Percentiles rank a stretch among this genome's conserved stretches.
Evolutionary conservation across 2,888 invertebrate genomes (phyloP).

Genomic region (Nasonovia ribisnigri): DNA sequence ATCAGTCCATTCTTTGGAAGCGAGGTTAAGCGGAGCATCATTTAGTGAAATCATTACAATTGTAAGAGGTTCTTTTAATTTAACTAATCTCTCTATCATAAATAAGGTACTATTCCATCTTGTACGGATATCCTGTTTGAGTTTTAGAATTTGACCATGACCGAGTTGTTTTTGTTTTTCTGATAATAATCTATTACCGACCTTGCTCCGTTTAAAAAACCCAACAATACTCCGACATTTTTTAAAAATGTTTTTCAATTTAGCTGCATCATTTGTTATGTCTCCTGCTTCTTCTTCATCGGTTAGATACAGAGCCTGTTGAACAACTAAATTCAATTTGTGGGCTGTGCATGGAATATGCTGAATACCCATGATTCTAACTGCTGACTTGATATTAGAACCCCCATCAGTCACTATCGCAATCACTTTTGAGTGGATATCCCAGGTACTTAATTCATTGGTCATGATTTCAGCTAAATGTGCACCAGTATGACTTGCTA

Average conservation of each 20-base stretch:
- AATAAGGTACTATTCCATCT: too few species aligned
- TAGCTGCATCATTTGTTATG: not conserved
- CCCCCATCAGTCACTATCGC: not conserved
- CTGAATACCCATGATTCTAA: not conserved
- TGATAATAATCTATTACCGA: not conserved
- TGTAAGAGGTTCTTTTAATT: too few species aligned
- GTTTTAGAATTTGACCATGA: constrained; percentile 64
- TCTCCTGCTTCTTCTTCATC: not conserved
- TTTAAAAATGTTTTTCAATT: not conserved
- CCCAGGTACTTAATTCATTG: not conserved
- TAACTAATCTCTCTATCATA: not conserved
- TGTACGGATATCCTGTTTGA: too few species aligned
- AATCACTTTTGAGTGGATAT: not conserved
- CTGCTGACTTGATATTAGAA: not conserved
- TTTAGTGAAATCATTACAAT: too few species aligned
- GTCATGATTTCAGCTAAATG: not conserved
- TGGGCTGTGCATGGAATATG: not conserved
- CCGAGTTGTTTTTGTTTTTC: not conserved
- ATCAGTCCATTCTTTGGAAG: too few species aligned
- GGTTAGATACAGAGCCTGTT: not conserved
- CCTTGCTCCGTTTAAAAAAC: not conserved
- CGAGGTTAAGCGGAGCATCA: too few species aligned
- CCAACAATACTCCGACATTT: constrained; percentile 11
- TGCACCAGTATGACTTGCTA: not conserved
- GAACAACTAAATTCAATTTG: constrained; percentile 1